Evolutionary conservation across 2,888 invertebrate species (phyloP), one percentile per base, ranked within the genome.

Genomic region (Malthinus flaveolus): DNA sequence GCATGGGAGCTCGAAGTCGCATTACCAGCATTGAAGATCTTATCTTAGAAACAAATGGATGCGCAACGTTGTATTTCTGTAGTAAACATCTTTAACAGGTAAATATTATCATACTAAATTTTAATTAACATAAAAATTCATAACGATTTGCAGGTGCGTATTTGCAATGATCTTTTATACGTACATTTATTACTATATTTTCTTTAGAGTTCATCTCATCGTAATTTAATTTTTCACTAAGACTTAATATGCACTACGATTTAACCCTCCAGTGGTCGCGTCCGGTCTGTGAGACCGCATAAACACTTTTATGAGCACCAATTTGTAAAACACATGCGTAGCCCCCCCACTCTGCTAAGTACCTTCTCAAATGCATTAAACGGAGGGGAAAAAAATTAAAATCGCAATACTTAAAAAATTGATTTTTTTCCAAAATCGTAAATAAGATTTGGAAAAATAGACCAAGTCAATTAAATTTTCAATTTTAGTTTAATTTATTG

Each of bases 31-130:
- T 59, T 54, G 50, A 59, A 59, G 59, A 59, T 59, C 59, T 59
- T 59, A 59, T 59, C 59, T 44, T 10, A 49, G 36, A 54, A 59
- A 59, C 49, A 46, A 54, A 59, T 59, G 59, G 59, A 55, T 48
- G 34, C 49, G 59, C 49, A 44, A 54, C 59, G 59, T 50, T 59
- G 59, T 59, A 59, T 59, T 59, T 59, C 59, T 59, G 59, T 59
- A 59, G 54, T 59, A 59, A 59, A 54, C 59, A 59, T 59, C 59
- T 59, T 59, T 59, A 55, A 59, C 59, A 59, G 50, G 54, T 59
- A 59, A 59, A 59, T 59, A 59, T 59, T 59, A 59, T 59, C 59
- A 54, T 59, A 54, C 59, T 59, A 59, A 59, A 59, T 59, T 59
- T 59, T 59, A 59, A 59, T 59, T 59, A 59, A 50, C 59, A 59